These are phyloP conservation scores for Orcinus orca DNA, from an alignment of 2,113 vertebrate species.

Conservation along the genomic window DNA sequence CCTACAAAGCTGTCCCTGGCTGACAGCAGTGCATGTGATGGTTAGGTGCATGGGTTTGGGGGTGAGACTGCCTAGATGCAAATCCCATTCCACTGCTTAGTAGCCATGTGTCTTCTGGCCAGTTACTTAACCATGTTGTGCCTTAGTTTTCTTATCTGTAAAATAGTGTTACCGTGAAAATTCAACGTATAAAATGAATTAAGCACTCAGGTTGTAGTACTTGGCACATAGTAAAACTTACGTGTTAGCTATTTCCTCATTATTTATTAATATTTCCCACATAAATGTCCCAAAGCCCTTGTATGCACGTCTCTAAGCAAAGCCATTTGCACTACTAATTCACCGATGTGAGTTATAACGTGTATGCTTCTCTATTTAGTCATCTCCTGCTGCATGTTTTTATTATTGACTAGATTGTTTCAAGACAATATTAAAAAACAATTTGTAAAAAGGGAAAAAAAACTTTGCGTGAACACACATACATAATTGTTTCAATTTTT, in stretches of 20 bases:
- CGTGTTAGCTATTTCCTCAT: background rate
- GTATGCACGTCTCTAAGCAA: background rate
- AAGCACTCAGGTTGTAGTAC: background rate
- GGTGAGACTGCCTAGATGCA: background rate
- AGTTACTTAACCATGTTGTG: background rate
- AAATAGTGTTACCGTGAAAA: background rate
- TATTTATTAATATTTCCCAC: background rate
- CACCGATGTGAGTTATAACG: slow-evolving; percentile 1
- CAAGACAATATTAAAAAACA: slow-evolving; percentile 62
- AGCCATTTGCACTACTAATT: slow-evolving; percentile 37
- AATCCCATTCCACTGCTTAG: background rate
- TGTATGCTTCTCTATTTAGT: background rate
- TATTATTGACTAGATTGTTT: slow-evolving; percentile 55
- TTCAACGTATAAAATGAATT: background rate
- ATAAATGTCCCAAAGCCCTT: slow-evolving; percentile 22
- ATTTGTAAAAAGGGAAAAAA: slow-evolving; percentile 43
- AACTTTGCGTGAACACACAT: background rate
- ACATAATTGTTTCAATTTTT: slow-evolving; percentile 49
- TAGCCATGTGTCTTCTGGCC: background rate
- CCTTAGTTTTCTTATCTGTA: background rate
- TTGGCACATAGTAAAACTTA: background rate
- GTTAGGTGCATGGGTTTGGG: fast-evolving
- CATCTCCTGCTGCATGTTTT: background rate
- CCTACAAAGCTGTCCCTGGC: background rate
- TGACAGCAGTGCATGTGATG: background rate